Evolutionary conservation across 1,140 invertebrate species (phyloP), one percentile per base, ranked within the genome.

Genomic region (Aphidius gifuensis): DNA sequence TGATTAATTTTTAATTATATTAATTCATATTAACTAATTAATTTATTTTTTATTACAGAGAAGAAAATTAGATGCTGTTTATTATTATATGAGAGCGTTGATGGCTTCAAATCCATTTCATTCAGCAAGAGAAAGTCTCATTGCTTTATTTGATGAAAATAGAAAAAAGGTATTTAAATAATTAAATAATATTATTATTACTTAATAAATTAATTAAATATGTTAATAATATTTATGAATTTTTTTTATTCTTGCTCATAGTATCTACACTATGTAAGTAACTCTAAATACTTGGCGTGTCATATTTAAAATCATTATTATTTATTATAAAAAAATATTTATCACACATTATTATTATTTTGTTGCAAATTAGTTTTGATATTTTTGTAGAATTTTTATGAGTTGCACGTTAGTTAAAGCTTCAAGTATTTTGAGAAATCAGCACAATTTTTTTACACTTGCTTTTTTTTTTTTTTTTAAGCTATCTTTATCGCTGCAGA

Each of bases 51-150:
- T 63, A 57, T 82, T 86, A 62, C 80, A 97, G 93, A 90, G 90
- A 80, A 85, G 93, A 73, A 94, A 94, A 83, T 83, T 98, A 58
- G 96, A 98, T 81, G 94, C 95, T n/a, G 93, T 97, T 9, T 98
- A 97, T 81, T 97, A 93, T 79, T 97, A 96, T 74, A 95, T 97
- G 89, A 85, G 95, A 70, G 96, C 94, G 80, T 82, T 97, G 58
- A 92, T 95, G 85, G 91, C 94, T 44, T 94, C 93, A 21, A 96
- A 96, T 85, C 93, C 94, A 8, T 92, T 96, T 72, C 85, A 90
- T 61, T 93, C 93, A 9, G 93, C 94, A 9, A 87, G 89, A 66
- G 94, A 97, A 82, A 91, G 90, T 79, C 83, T 98, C 6, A 86
- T 92, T 68, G 87, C 88, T 11, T 82, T 97, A 62, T 97, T 97